Percentiles rank a stretch among this genome's conserved stretches.
Evolutionary conservation across 2,888 invertebrate species (phyloP).

Genomic region (Ophioninae sp.): DNA sequence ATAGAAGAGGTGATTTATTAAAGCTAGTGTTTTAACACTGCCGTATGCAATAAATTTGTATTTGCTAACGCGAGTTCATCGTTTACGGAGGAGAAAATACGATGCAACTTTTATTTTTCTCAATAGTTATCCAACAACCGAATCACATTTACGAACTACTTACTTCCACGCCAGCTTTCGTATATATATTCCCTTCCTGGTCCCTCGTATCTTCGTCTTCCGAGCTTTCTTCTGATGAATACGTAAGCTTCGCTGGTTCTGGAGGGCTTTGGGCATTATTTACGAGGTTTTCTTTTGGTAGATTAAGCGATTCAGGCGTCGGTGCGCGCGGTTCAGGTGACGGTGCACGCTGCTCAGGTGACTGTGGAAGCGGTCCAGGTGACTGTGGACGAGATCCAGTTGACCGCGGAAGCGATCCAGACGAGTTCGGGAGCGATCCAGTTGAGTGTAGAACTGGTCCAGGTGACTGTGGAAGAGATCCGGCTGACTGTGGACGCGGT

Average conservation of each 20-base stretch:
- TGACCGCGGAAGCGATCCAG: too few relatives aligned
- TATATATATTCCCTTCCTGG: slow-evolving; percentile 90
- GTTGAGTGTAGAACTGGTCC: too few relatives aligned
- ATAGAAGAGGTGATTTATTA: too few relatives aligned
- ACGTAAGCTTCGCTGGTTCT: slow-evolving; percentile 79
- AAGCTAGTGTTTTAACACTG: too few relatives aligned
- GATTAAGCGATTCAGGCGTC: slow-evolving; percentile 77
- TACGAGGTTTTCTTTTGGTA: slow-evolving; percentile 72
- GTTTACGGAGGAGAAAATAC: too few relatives aligned
- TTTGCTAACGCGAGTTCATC: too few relatives aligned
- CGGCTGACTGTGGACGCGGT: too few relatives aligned
- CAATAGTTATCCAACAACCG: background rate
- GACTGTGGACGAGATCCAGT: too few relatives aligned
- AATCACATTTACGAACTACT: slow-evolving; percentile 47
- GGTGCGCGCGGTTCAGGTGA: slow-evolving; percentile 56
- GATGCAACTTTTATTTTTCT: too few relatives aligned
- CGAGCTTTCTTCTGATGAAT: slow-evolving; percentile 85
- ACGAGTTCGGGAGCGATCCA: too few relatives aligned
- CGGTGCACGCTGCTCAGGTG: slow-evolving; percentile 56
- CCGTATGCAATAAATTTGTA: too few relatives aligned
- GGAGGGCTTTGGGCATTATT: slow-evolving; percentile 55
- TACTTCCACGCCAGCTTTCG: slow-evolving; percentile 89
- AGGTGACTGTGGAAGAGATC: too few relatives aligned
- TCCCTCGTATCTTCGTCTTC: slow-evolving; percentile 88
- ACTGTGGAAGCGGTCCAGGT: slow-evolving; percentile 12